phyloP scores from a whole-genome alignment of 2,797 vertebrate genomes.

The Mormyrops attenuatus region DNA sequence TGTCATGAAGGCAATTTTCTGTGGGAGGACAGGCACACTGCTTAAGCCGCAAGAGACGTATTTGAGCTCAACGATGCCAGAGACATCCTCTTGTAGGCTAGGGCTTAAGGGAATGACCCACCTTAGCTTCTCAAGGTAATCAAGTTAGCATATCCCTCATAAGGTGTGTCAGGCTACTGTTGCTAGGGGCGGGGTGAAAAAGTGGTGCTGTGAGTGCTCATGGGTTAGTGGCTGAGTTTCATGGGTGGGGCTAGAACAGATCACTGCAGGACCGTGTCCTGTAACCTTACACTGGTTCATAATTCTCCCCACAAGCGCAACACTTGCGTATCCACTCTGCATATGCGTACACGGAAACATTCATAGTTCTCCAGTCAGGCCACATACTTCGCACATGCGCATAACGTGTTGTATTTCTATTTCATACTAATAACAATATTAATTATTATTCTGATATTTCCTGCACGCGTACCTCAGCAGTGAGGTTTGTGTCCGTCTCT shows the following conservation, averaged over 20 bases:
- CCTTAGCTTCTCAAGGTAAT: not conserved
- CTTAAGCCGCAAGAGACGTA: not conserved
- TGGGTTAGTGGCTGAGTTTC: not conserved
- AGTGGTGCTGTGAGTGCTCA: not conserved
- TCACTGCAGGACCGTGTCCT: not conserved
- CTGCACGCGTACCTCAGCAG: too few species aligned
- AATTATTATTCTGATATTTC: too few species aligned
- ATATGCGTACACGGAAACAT: not conserved
- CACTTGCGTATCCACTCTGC: not conserved
- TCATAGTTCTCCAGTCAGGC: not conserved
- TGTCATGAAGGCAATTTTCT: constrained; percentile 99
- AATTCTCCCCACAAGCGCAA: not conserved
- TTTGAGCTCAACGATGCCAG: not conserved
- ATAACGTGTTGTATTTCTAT: too few species aligned
- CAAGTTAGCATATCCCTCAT: not conserved
- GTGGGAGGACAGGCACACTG: constrained; percentile 22
- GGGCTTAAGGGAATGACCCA: not conserved
- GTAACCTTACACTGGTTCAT: not conserved
- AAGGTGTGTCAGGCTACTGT: not conserved
- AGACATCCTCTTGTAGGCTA: not conserved
- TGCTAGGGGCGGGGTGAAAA: not conserved
- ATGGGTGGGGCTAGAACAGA: not conserved
- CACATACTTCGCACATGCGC: not conserved
- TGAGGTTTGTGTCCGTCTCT: too few species aligned
- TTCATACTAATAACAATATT: too few species aligned